phyloP scores from a whole-genome alignment of 1,140 invertebrate species.

The Papilio polyxenes region DNA sequence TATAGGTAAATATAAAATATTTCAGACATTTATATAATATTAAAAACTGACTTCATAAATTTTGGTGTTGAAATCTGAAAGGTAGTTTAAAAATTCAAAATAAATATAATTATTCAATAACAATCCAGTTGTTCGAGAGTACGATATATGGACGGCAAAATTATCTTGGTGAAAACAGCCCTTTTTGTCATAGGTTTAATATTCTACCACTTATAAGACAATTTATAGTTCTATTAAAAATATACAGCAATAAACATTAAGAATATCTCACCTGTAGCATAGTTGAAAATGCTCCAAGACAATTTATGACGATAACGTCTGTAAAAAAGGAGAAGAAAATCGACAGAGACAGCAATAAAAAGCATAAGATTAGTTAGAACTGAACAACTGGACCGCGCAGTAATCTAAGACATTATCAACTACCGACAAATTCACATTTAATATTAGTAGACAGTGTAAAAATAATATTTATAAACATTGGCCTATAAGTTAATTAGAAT shows the following conservation, averaged over 20 bases:
- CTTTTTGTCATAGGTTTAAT: background rate
- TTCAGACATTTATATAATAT: constrained; percentile 68
- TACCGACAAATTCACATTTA: constrained; percentile 76
- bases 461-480: constrained; percentile 79
- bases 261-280: background rate
- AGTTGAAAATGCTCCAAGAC: background rate
- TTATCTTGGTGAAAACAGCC: constrained; percentile 62
- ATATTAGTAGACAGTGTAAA: constrained; percentile 77
- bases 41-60: constrained; percentile 54
- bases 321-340: background rate
- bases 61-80: constrained; percentile 72
- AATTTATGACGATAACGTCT: background rate
- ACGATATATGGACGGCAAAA: constrained; percentile 76
- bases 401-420: constrained; percentile 67
- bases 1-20: constrained; percentile 77
- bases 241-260: constrained; percentile 1
- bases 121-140: constrained; percentile 66
- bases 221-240: constrained; percentile 7
- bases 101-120: constrained; percentile 55
- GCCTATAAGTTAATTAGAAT: constrained; percentile 75
- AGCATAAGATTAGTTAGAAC: constrained; percentile 40
- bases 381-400: constrained; percentile 61
- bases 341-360: constrained; percentile 38
- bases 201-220: background rate
- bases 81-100: constrained; percentile 58